phyloP scores from a whole-genome alignment of 2,113 vertebrate species.

The Cololabis saira region DNA sequence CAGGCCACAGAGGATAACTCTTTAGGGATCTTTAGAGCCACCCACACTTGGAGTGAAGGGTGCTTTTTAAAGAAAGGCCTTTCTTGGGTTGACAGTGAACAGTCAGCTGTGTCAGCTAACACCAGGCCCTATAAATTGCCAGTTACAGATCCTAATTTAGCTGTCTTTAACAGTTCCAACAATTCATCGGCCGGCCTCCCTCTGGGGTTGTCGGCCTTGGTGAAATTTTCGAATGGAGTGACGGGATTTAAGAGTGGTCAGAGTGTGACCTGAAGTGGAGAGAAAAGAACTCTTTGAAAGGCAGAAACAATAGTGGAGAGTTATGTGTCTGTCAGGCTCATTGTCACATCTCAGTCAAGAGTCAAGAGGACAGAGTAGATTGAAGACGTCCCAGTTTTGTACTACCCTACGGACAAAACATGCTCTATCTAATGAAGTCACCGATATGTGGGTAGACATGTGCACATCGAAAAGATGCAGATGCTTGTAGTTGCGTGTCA shows the following conservation, averaged over 20 bases:
- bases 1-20: slow-evolving; percentile 26
- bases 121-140: slow-evolving; percentile 40
- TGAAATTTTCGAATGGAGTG: slow-evolving; percentile 34
- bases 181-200: slow-evolving; percentile 28
- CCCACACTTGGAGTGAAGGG: slow-evolving; percentile 13
- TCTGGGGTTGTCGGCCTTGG: slow-evolving; percentile 6
- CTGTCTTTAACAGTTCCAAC: slow-evolving; percentile 58
- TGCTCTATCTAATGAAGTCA: slow-evolving; percentile 23
- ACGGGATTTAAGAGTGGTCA: slow-evolving; percentile 8
- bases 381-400: slow-evolving; percentile 18
- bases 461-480: slow-evolving; percentile 4
- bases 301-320: slow-evolving; percentile 4
- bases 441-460: background rate
- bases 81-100: slow-evolving; percentile 36
- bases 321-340: slow-evolving; percentile 14
- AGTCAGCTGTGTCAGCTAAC: slow-evolving; percentile 53
- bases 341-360: slow-evolving; percentile 6
- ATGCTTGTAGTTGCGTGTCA: slow-evolving; percentile 11
- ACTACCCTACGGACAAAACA: slow-evolving; percentile 37
- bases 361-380: background rate
- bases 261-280: slow-evolving; percentile 10
- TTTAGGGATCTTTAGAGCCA: slow-evolving; percentile 31
- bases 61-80: slow-evolving; percentile 47
- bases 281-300: slow-evolving; percentile 1
- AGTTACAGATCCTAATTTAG: slow-evolving; percentile 66